These are phyloP conservation scores for Nemapogon koenigi DNA, from an alignment of 2,888 invertebrate genomes.

Conservation along the genomic window DNA sequence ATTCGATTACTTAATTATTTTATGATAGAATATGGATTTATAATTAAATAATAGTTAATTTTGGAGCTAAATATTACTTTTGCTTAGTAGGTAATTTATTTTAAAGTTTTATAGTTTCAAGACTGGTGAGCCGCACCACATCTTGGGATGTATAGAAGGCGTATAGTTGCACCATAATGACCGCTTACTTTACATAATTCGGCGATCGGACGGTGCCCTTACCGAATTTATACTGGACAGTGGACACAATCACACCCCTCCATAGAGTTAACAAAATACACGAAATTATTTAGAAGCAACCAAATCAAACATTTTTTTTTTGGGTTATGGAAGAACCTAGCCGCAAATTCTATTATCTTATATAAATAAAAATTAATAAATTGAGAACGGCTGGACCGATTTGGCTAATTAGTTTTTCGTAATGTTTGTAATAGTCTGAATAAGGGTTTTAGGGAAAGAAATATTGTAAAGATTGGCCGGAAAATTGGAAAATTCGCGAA, in stretches of 20 bases:
- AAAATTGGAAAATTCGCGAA: too few species aligned
- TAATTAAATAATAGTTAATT: neutral
- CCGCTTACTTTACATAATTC: constrained; percentile 58
- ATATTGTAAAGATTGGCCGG: too few species aligned
- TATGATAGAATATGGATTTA: neutral
- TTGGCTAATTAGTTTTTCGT: too few species aligned
- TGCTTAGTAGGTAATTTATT: neutral
- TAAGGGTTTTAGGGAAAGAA: too few species aligned
- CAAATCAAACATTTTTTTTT: too few species aligned
- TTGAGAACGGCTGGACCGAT: too few species aligned
- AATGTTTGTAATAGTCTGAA: too few species aligned
- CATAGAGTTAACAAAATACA: neutral
- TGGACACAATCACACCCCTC: constrained; percentile 7
- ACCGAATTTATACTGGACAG: constrained; percentile 12
- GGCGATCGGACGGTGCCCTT: constrained; percentile 44
- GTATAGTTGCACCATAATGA: constrained; percentile 45
- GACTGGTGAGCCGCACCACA: constrained; percentile 10
- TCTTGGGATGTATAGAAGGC: constrained; percentile 30
- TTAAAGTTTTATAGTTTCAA: constrained; percentile 29
- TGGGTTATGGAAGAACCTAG: too few species aligned
- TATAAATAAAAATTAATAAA: too few species aligned
- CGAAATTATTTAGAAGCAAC: too few species aligned
- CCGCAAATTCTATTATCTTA: too few species aligned
- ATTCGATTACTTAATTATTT: neutral
- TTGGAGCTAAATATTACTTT: neutral